phyloP scores from a whole-genome alignment of 1,140 invertebrate species.

The Hyposmocoma kahamanoa region DNA sequence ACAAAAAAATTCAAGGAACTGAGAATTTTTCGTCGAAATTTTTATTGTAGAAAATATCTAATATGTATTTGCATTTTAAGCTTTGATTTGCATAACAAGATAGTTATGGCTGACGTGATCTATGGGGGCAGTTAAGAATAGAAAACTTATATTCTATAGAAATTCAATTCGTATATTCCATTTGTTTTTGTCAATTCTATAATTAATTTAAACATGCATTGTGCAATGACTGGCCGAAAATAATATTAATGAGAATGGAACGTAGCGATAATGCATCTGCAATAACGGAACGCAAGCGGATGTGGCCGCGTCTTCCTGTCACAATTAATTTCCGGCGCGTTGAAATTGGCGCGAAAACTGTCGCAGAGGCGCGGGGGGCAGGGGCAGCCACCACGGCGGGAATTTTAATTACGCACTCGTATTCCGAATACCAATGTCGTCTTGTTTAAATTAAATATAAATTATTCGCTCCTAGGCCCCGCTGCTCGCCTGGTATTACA shows the following conservation, averaged over 20 bases:
- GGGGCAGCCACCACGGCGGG: conserved; percentile 51
- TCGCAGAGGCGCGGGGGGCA: conserved; percentile 31
- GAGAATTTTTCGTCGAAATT: background rate
- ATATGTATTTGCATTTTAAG: background rate
- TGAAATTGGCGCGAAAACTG: conserved; percentile 73
- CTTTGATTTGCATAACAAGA: background rate
- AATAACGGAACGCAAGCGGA: conserved; percentile 61
- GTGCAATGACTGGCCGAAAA: background rate
- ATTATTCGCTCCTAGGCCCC: conserved; percentile 65
- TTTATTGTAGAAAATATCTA: background rate
- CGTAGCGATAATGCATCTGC: conserved; percentile 34
- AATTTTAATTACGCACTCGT: conserved; percentile 74
- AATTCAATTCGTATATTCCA: too few relatives aligned
- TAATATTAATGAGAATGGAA: conserved; percentile 1
- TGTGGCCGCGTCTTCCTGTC: conserved; percentile 71
- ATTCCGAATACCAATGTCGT: conserved; percentile 72
- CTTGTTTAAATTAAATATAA: conserved; percentile 74
- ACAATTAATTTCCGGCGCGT: conserved; percentile 72
- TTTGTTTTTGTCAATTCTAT: too few relatives aligned
- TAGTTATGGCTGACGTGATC: background rate
- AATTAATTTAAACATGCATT: too few relatives aligned
- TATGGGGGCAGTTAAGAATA: too few relatives aligned
- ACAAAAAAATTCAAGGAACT: too few relatives aligned
- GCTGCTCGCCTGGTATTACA: conserved; percentile 48
- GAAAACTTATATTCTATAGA: background rate